Base-by-base conservation (phyloP, 2,113 vertebrate species). In the Percopsis transmontana region DNA sequence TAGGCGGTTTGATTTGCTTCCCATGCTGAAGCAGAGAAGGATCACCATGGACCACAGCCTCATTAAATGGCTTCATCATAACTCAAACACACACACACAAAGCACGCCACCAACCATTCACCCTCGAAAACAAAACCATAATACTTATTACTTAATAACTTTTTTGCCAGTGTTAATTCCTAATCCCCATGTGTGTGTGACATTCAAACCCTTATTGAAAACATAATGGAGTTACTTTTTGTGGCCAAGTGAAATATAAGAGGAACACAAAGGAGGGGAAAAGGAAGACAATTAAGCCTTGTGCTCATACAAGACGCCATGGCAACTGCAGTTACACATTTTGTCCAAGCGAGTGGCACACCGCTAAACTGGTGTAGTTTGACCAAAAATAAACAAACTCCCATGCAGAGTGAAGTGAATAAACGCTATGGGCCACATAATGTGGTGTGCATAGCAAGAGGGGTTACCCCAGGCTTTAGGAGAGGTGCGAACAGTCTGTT, bases 61-160 rank as follows among this genome's bases (percentile, higher is more conserved):
- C 94, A 95, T 96, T 95, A 94, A 94, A 92, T 62, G 71, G 89
- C 91, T 90, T 92, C 91, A 92, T 95, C 92, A 92, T 94, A 94
- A 94, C 91, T 95, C 93, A 92, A 76, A 1, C 67, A 90, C 87
- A 93, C 93, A 84, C 90, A 89, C 83, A 79, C 45, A 56, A 2
- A 14, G 63, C 64, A 53, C 39, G n/a, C 51, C 75, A 56, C 2
- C 2, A 69, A 39, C 44, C 42, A 51, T 33, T 14, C 12, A 1
- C 62, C 50, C 68, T 60, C 33, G 41, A n/a, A 11, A 58, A 16
- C 19, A 64, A 66, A 72, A 58, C 19, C 33, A 65, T 66, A 73
- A 33, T 6, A 6, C 27, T 1, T 7, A 33, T 33, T 33, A 33
- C 8, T 33, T 0, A 33, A 33, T 33, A 4, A 33, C 8, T 33